These are phyloP conservation scores for Agapornis canus DNA, from an alignment of 2,797 vertebrate genomes.

Conservation along the genomic window DNA sequence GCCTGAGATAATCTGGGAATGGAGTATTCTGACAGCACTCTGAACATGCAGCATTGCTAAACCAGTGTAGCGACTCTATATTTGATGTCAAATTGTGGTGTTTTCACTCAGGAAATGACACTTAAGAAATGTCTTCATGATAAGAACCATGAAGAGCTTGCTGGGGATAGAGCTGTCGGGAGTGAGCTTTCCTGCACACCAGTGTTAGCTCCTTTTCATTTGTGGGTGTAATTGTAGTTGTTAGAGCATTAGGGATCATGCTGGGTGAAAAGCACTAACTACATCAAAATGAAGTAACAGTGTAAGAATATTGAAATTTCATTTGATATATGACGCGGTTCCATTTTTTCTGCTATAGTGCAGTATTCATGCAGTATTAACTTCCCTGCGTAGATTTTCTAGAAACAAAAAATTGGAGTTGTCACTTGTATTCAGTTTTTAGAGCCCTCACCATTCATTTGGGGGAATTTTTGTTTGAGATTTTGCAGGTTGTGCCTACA, in stretches of 20 bases:
- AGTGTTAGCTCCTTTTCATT: neutral
- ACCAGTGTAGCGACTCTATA: neutral
- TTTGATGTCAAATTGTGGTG: neutral
- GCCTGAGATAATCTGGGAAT: neutral
- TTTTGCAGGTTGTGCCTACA: neutral
- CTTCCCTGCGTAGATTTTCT: neutral
- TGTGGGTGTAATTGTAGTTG: neutral
- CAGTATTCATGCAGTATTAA: neutral
- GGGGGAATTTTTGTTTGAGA: neutral
- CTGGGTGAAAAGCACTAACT: neutral
- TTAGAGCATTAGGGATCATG: neutral
- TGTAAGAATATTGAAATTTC: neutral
- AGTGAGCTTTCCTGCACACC: neutral
- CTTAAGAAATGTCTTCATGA: neutral
- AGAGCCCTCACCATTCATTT: neutral
- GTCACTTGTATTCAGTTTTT: neutral
- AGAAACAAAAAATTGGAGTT: neutral
- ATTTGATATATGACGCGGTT: neutral
- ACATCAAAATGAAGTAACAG: neutral
- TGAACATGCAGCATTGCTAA: neutral
- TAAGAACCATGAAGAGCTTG: neutral
- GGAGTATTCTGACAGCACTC: no score
- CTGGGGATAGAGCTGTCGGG: neutral
- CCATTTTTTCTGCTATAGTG: neutral
- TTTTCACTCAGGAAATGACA: neutral